These are phyloP conservation scores for Paedocypris sp. DNA, from an alignment of 2,113 vertebrate species.

Conservation along the genomic window DNA sequence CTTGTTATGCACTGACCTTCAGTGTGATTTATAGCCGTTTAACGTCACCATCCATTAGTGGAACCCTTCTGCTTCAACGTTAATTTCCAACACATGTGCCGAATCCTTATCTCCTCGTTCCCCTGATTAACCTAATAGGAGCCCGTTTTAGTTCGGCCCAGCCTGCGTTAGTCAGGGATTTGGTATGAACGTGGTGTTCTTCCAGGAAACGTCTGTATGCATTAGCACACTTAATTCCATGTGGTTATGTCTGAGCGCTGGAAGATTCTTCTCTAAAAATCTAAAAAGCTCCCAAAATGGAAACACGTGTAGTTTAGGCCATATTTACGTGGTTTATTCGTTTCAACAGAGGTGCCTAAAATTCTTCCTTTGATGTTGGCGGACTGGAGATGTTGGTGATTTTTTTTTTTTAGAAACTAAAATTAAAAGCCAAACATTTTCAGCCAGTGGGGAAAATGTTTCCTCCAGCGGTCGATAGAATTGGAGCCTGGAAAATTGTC, in stretches of 20 bases:
- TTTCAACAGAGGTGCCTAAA: too few relatives aligned
- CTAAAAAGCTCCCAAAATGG: background rate
- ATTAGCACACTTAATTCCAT: background rate
- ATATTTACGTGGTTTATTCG: too few relatives aligned
- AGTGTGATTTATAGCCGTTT: background rate
- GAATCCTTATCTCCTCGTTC: background rate
- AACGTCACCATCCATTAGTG: background rate
- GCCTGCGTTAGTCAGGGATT: background rate
- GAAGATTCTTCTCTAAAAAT: background rate
- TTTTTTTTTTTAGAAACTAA: too few relatives aligned
- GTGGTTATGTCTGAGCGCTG: slow-evolving; percentile 1
- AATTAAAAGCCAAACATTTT: too few relatives aligned
- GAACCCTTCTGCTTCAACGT: background rate
- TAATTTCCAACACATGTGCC: background rate
- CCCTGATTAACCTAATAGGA: background rate
- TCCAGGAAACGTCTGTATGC: background rate
- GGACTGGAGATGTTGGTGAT: too few relatives aligned
- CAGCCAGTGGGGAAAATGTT: too few relatives aligned
- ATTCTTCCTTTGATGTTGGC: too few relatives aligned
- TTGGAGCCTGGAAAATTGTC: too few relatives aligned
- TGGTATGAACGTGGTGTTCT: slow-evolving; percentile 18
- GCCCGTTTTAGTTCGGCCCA: slow-evolving; percentile 3
- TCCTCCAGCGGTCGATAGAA: too few relatives aligned
- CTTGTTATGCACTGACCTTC: background rate
- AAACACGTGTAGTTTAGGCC: background rate